These are phyloP conservation scores for Drosophila sechellia DNA, from an alignment of 1,140 invertebrate species.

Conservation along the genomic window DNA sequence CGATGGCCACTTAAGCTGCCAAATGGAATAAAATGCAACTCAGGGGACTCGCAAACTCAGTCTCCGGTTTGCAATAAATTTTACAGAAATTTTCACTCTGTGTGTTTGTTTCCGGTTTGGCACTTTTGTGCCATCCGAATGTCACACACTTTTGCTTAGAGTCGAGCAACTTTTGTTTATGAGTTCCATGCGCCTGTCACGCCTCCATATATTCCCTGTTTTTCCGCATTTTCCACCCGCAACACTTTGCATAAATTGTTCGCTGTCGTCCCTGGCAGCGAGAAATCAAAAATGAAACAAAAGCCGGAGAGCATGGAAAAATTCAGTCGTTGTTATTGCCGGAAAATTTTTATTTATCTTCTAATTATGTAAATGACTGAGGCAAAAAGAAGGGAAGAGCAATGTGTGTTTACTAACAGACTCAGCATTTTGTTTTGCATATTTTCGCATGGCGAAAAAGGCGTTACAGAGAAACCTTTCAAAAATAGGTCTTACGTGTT, in stretches of 20 bases:
- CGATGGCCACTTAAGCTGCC: constrained; percentile 64
- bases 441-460: constrained; percentile 28
- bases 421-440: constrained; percentile 53
- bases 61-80: constrained; percentile 67
- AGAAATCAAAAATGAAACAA: constrained; percentile 77
- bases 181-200: constrained; percentile 62
- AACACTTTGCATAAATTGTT: constrained; percentile 59
- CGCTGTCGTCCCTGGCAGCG: constrained; percentile 43
- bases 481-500: too few relatives aligned
- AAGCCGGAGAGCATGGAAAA: constrained; percentile 19
- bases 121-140: constrained; percentile 73
- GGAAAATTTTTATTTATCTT: constrained; percentile 79
- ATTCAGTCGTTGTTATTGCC: constrained; percentile 59
- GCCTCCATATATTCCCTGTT: constrained; percentile 24
- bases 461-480: not conserved
- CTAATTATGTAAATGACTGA: constrained; percentile 74
- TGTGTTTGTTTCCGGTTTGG: constrained; percentile 68
- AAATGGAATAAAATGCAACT: constrained; percentile 54
- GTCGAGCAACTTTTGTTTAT: constrained; percentile 53
- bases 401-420: constrained; percentile 7
- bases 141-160: constrained; percentile 54
- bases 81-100: constrained; percentile 51
- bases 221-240: constrained; percentile 25
- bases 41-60: not conserved
- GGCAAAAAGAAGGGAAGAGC: not conserved